Evolutionary conservation across 2,888 invertebrate genomes (phyloP), one percentile per base, ranked within the genome.

Genomic region (Phania funesta): DNA sequence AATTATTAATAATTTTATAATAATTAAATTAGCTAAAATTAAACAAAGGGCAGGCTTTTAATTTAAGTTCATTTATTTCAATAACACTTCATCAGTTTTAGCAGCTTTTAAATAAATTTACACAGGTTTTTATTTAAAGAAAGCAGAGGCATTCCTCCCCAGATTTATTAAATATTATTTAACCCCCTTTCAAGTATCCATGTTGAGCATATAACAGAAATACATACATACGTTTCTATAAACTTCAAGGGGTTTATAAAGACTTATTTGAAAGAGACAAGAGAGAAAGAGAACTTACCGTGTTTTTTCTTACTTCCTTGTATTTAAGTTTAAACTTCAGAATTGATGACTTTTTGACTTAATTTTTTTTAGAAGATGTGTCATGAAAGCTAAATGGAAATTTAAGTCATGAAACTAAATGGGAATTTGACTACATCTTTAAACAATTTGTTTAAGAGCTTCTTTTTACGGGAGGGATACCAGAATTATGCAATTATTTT

Each of bases 1-100:
- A 74, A 56, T 70, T 70, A 62, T 54, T 50, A 8, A 64, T 77
- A 67, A 48, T 50, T 54, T 22, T 38, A 48, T 60, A 46, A 56
- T 16, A 71, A 58, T 16, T 44, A 74, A 80, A 71, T 46, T 64
- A 64, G 54, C 52, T 75, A 56, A 46, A 88, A 86, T 80, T 85
- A 56, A 84, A 86, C 58, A 85, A 86, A 85, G 87, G 86, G 84
- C 85, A 86, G 85, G 84, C 86, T 54, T 50, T 83, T 82, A 84
- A 68, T 62, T 60, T 75, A 65, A 56, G 62, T 48, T 75, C 35
- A 56, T 46, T 24, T 24, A 44, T 41, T 62, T 26, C 22, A 26
- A 54, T 20, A 29, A 54, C 44, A 41, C 9, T 32, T 68, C n/a
- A 58, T 44, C 16, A 54, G 8, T 44, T 70, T 70, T 46, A 35